Base-by-base conservation (phyloP, 2,888 invertebrate genomes). In the Nomada ruficornis region DNA sequence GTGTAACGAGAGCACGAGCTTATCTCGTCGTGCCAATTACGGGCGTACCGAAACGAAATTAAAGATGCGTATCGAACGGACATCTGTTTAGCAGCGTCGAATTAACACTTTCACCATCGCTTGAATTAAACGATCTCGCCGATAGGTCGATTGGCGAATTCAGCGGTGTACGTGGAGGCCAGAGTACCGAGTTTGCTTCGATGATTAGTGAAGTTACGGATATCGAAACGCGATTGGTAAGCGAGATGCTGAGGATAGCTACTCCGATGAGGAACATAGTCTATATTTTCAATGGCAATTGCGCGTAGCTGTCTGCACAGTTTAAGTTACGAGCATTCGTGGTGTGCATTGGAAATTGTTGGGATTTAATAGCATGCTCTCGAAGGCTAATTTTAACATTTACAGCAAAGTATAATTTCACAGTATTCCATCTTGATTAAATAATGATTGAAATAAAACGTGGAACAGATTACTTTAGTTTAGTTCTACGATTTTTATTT, bases 1-100 rank as follows among this genome's bases (percentile, higher is more conserved):
- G 71, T 65, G 79, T 62, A 77, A 79, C 73, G 80, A 67, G 80
- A 83, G 26, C 80, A 72, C 77, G 18, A 44, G 57, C 65, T 91
- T 90, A 90, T 90, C 89, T 86, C 87, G 75, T 87, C 89, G 63
- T 75, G 73, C 86, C 89, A 92, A 91, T 92, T 91, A 91, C 90
- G 86, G 80, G 60, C 55, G 76, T 71, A 75, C 63, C 70, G 81
- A 65, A 83, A 77, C 87, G 86, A 91, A 92, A 91, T 92, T 91
- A 90, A 91, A 92, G 92, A 92, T 92, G 78, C 81, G 65, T 91
- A 92, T 92, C 92, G 84, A 71, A 77, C 85, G 65, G 88, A 89
- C 91, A 89, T 89, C 88, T 89, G 90, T 88, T 89, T 89, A 87
- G 88, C 86, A 89, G 82, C 91, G 88, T 89, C 91, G 83, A 91